Percentiles rank a stretch among this genome's conserved stretches.
phyloP scores from a whole-genome alignment of 2,113 vertebrate species.

The Symphodus melops region DNA sequence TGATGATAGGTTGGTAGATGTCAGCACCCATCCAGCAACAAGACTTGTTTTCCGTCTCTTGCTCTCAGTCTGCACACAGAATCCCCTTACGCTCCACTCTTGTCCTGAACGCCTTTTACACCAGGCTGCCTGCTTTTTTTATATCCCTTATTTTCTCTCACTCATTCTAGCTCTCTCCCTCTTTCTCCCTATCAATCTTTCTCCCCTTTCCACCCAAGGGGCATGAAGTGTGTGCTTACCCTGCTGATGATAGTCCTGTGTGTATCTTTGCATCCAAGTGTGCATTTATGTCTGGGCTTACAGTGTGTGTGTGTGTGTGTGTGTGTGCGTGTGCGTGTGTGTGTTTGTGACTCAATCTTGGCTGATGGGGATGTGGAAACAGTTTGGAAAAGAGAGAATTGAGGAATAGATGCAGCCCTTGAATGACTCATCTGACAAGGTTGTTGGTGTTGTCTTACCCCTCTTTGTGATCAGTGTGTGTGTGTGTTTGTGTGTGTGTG shows the following conservation, averaged over 20 bases:
- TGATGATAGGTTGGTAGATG: slow-evolving; percentile 42
- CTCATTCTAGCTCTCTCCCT: slow-evolving; percentile 23
- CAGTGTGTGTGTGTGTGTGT: background rate
- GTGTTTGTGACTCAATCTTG: slow-evolving; percentile 6
- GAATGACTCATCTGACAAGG: slow-evolving; percentile 41
- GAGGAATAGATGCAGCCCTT: slow-evolving; percentile 11
- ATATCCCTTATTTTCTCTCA: background rate
- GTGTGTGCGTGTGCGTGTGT: too few species aligned
- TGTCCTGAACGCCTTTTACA: slow-evolving; percentile 51
- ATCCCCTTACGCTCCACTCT: slow-evolving; percentile 3
- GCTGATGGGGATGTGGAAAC: background rate
- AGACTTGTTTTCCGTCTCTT: slow-evolving; percentile 44
- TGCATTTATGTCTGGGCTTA: slow-evolving; percentile 16
- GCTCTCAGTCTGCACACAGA: slow-evolving; percentile 40
- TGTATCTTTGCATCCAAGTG: slow-evolving; percentile 20
- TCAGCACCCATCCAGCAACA: slow-evolving; percentile 48
- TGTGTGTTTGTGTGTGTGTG: slow-evolving; percentile 15
- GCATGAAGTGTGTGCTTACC: slow-evolving; percentile 23
- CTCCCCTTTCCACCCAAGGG: slow-evolving; percentile 5
- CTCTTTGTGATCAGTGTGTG: slow-evolving; percentile 35
- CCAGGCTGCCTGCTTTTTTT: slow-evolving; percentile 19
- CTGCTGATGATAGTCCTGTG: slow-evolving; percentile 14
- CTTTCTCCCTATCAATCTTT: background rate
- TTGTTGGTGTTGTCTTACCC: slow-evolving; percentile 39
- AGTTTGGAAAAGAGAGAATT: slow-evolving; percentile 1